These are phyloP conservation scores for Cheilosia grossa DNA, from an alignment of 2,888 invertebrate species.

Conservation along the genomic window DNA sequence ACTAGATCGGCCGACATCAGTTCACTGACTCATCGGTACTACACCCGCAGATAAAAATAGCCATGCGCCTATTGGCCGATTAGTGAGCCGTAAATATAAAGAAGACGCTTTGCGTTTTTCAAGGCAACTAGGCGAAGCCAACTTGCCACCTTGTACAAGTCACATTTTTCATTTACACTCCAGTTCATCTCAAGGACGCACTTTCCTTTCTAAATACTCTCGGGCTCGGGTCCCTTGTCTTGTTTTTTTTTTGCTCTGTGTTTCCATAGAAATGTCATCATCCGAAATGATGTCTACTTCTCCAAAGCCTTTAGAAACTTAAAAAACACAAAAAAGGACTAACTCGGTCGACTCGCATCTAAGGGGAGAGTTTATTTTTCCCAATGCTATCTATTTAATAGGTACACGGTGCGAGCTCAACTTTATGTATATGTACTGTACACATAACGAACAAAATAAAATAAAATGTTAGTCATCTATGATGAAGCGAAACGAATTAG, in stretches of 20 bases:
- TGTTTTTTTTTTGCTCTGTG: neutral
- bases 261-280: conserved; percentile 43
- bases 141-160: conserved; percentile 34
- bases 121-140: conserved; percentile 34
- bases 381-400: conserved; percentile 30
- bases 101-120: conserved; percentile 2
- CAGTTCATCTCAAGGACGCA: conserved; percentile 24
- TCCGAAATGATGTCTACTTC: conserved; percentile 42
- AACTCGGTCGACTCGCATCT: conserved; percentile 28
- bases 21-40: neutral
- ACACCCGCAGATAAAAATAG: neutral
- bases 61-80: neutral
- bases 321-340: conserved; percentile 22
- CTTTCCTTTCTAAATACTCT: conserved; percentile 22
- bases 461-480: conserved; percentile 13
- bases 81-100: conserved; percentile 10
- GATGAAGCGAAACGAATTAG: conserved; percentile 25
- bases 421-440: neutral
- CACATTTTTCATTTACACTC: conserved; percentile 14
- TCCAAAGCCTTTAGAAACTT: conserved; percentile 55
- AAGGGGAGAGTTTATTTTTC: conserved; percentile 38
- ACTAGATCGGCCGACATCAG: neutral
- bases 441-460: conserved; percentile 9
- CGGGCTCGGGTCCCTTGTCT: neutral
- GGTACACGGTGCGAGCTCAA: conserved; percentile 19